Evolutionary conservation across 2,113 vertebrate species (phyloP), one percentile per base, ranked within the genome.

Genomic region (Macquaria australasica): DNA sequence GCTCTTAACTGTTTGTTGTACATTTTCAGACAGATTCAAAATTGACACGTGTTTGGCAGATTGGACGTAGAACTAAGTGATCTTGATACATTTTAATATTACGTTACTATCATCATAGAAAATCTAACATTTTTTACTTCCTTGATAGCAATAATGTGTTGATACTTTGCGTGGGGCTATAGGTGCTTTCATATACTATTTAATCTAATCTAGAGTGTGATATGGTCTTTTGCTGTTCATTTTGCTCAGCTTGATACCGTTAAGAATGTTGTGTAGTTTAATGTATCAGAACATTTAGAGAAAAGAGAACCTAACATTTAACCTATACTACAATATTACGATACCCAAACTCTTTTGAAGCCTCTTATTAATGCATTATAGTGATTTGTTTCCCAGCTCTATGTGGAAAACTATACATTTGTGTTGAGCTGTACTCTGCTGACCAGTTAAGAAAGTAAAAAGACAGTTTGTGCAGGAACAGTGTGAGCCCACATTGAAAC

Each of bases 401-500:
- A 37, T 18, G 23, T 56, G 21, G 21, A 10, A 25, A 56, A n/a
- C 39, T 58, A 23, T 25, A 15, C 48, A 50, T 43, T 58, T 48
- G 6, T 64, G 23, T 66, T 66, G 55, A 14, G 1, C 48, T 60
- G 58, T 34, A 45, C 55, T 66, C 55, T 37, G 43, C 12, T 62
- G 58, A 14, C 6, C 23, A 37, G n/a, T 85, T 21, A n/a, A 53
- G 28, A 67, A 50, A 39, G 3, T 21, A 37, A 82, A 56, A 80
- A 63, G 34, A 4, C 39, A 14, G 14, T 66, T 41, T 62, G 11
- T 69, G 39, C 50, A 31, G 45, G 21, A 79, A 59, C 48, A 31
- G 6, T 10, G 23, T 53, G 43, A 63, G 51, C 25, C 67, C 63
- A 73, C 77, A 73, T 12, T 60, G 37, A 68, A 34, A 62, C 81